Percentiles rank a stretch among this genome's conserved stretches.
Evolutionary conservation across 2,888 invertebrate species (phyloP).

Genomic region (Cepaea hortensis): DNA sequence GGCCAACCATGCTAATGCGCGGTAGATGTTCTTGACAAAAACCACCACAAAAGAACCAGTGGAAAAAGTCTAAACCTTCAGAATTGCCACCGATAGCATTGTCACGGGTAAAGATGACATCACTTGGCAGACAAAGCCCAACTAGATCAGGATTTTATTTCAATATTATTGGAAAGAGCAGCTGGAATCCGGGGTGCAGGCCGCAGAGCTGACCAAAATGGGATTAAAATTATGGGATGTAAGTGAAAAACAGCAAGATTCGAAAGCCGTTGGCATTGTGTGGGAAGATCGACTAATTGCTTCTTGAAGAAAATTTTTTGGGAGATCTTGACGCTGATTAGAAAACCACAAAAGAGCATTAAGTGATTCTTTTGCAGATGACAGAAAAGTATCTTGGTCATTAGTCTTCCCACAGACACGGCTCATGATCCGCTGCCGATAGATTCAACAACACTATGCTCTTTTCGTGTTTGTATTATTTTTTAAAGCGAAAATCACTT

Average conservation of each 20-base stretch:
- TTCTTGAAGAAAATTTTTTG: not conserved
- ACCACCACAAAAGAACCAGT: no score
- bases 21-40: no score
- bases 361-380: slow-evolving; percentile 10
- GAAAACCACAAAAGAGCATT: slow-evolving; percentile 25
- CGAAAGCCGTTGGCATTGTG: not conserved
- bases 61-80: no score
- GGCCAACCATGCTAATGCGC: no score
- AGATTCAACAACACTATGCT: not conserved
- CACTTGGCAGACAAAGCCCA: not conserved
- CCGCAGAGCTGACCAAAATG: not conserved
- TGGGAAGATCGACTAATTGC: not conserved
- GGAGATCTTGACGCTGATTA: not conserved
- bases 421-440: not conserved
- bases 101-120: not conserved
- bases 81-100: not conserved
- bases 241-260: not conserved
- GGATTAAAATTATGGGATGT: slow-evolving; percentile 10
- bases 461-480: not conserved
- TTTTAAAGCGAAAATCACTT: not conserved
- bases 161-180: not conserved
- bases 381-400: not conserved
- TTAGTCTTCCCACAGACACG: not conserved
- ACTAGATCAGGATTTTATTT: not conserved
- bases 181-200: not conserved